Evolutionary conservation across 2,888 invertebrate genomes (phyloP).

Genomic region (Allolobophora icterica): DNA sequence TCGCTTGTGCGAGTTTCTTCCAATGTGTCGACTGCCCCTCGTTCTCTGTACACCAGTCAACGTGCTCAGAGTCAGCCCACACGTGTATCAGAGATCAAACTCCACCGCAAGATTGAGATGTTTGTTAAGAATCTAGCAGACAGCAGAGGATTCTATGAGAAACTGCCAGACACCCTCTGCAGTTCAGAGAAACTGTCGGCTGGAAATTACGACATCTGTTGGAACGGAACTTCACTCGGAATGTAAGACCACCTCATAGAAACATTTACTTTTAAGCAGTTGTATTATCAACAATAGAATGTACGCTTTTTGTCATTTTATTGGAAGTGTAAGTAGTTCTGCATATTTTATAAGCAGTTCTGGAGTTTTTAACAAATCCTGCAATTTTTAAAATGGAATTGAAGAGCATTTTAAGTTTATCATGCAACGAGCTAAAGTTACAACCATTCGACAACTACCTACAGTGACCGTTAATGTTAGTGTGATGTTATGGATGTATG

Average conservation of each 20-base stretch:
- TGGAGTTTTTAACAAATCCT: not conserved
- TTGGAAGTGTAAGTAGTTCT: too few relatives aligned
- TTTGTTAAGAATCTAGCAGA: slow-evolving; percentile 32
- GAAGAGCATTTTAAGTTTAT: not conserved
- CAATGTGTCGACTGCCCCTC: not conserved
- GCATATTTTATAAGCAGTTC: too few relatives aligned
- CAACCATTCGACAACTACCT: not conserved
- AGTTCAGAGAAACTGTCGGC: slow-evolving; percentile 35
- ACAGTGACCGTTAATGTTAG: not conserved
- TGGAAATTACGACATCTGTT: slow-evolving; percentile 37
- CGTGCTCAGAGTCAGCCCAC: not conserved
- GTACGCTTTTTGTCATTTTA: too few relatives aligned
- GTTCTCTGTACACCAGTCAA: not conserved
- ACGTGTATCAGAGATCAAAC: slow-evolving; percentile 1
- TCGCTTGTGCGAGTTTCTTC: not conserved
- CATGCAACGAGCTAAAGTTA: not conserved
- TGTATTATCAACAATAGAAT: not conserved
- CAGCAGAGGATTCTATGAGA: slow-evolving; percentile 25
- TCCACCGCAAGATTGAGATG: slow-evolving; percentile 35
- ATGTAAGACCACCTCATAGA: not conserved
- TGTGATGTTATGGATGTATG: not conserved
- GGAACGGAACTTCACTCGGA: slow-evolving; percentile 33
- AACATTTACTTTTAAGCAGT: not conserved
- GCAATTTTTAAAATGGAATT: not conserved
- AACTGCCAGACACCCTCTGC: slow-evolving; percentile 33